Base-by-base conservation (phyloP, 2,888 invertebrate genomes). In the Carcina quercana region DNA sequence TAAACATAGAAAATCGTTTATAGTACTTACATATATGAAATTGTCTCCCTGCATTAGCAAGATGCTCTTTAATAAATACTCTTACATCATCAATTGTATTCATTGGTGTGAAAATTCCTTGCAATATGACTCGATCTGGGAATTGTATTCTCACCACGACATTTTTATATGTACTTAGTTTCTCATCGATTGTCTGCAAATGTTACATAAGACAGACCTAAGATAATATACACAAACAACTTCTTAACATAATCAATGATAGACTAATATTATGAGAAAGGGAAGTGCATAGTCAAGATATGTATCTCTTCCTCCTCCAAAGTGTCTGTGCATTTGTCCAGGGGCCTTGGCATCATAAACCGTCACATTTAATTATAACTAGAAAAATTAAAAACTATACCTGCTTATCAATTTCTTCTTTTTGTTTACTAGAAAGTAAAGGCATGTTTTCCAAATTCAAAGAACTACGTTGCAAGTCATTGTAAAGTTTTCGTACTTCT, bases 91-190 rank as follows among this genome's bases (percentile, higher is more conserved):
- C 74, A 17, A 96, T 84, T 3, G 88, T 91, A 63, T 96, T 93
- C 7, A 86, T 79, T 1, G 96, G 93, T 42, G 86, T 83, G 59
- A 97, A 97, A 22, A 92, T 86, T 7, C 92, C 96, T 73, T 97
- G 97, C 13, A 97, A 82, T 22, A 96, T 92, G 25, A 91, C 85
- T 31, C 91, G 88, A 71, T 96, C 92, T 2, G 96, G 95, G 68
- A 97, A 97, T 59, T 93, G 91, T 40, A 97, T 80, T 33, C 97
- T 85, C 26, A 97, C 90, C 6, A 96, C 89, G 28, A 91, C 89
- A 57, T 89, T 87, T 50, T 90, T 90, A 70, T 95, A 95, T 44
- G 86, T 86, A 32, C 88, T 86, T 15, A 92, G n/a, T n/a, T n/a
- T n/a, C n/a, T n/a, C n/a, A n/a, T n/a, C n/a, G n/a, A n/a, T n/a